Percentiles rank a stretch among this genome's conserved stretches.
Conservation (phyloP, 2,888 invertebrate species). For the Diloba caeruleocephala region DNA sequence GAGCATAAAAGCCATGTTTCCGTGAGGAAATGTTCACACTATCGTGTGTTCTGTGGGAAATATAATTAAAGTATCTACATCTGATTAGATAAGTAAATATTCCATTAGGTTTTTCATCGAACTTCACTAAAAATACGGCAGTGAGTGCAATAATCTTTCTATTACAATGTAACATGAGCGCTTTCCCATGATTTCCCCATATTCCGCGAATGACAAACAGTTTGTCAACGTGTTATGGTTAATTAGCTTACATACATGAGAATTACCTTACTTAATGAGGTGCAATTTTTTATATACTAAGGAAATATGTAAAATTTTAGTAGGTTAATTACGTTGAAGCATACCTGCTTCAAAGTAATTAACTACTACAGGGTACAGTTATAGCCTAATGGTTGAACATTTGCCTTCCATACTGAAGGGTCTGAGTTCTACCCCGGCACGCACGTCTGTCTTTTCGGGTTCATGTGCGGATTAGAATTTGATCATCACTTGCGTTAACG, state of each 20-base stretch:
- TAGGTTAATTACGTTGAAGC: neutral
- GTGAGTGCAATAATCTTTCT: constrained; percentile 13
- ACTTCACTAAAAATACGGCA: constrained; percentile 2
- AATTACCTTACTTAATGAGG: constrained; percentile 37
- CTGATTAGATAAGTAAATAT: constrained; percentile 15
- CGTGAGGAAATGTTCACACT: no score
- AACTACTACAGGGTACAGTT: no score
- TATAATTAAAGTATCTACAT: neutral
- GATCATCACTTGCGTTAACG: no score
- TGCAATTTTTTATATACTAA: constrained; percentile 23
- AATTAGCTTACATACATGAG: constrained; percentile 48
- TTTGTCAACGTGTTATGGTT: constrained; percentile 38
- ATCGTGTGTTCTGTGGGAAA: no score
- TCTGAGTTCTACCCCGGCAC: no score
- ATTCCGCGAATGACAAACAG: constrained; percentile 47
- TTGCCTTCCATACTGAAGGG: no score
- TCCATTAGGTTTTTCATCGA: constrained; percentile 18
- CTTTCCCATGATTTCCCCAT: constrained; percentile 52
- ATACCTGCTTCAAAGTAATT: no score
- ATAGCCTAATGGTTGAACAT: no score
- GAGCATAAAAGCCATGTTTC: no score
- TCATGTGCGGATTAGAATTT: no score
- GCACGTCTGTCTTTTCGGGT: no score
- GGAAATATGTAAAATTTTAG: constrained; percentile 25
- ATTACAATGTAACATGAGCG: constrained; percentile 17